Evolutionary conservation across 2,888 invertebrate genomes (phyloP).

Genomic region (Caenorhabditis zanzibari): DNA sequence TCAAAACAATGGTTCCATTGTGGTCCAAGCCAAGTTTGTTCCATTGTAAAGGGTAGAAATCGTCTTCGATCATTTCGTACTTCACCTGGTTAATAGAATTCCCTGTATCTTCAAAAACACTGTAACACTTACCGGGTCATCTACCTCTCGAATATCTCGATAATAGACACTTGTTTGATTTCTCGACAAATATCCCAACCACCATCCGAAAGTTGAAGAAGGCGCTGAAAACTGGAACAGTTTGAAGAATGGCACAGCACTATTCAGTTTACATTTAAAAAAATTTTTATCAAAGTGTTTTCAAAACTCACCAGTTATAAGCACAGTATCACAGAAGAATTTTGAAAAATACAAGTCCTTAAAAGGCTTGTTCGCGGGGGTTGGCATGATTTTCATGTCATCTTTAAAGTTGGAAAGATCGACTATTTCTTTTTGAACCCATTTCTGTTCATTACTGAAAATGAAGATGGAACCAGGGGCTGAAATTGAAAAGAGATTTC

Average conservation of each 20-base stretch:
- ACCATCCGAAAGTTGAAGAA: conserved; percentile 59
- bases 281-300: too few relatives aligned
- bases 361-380: conserved; percentile 20
- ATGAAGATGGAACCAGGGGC: conserved; percentile 26
- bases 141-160: conserved; percentile 43
- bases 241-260: too few relatives aligned
- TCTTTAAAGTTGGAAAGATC: not conserved
- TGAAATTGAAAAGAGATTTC: not conserved
- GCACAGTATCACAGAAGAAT: conserved; percentile 46
- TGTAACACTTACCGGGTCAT: conserved; percentile 43
- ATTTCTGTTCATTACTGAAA: conserved; percentile 46
- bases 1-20: not conserved
- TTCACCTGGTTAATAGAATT: conserved; percentile 34
- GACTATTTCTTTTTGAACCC: conserved; percentile 1
- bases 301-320: conserved; percentile 45
- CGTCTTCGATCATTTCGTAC: conserved; percentile 40
- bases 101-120: too few relatives aligned
- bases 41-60: conserved; percentile 52
- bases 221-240: conserved; percentile 34
- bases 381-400: conserved; percentile 36
- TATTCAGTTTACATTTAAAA: too few relatives aligned
- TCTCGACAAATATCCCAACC: conserved; percentile 55
- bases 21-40: conserved; percentile 6
- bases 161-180: conserved; percentile 46
- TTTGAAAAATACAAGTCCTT: conserved; percentile 48